These are phyloP conservation scores for Lissonota sp. DNA, from an alignment of 2,888 invertebrate species.

Conservation along the genomic window DNA sequence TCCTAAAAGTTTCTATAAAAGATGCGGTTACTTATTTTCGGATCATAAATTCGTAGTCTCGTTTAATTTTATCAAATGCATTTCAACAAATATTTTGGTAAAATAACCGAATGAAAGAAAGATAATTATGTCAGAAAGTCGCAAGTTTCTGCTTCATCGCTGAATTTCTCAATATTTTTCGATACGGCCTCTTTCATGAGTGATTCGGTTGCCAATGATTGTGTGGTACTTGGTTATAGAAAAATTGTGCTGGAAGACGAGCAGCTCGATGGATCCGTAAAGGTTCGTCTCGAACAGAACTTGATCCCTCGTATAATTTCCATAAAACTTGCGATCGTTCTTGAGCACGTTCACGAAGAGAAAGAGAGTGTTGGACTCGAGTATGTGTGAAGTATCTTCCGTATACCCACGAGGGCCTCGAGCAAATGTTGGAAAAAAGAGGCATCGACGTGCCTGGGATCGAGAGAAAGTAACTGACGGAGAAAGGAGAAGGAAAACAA, in stretches of 20 bases:
- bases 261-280: too few relatives aligned
- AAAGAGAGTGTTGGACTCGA: slow-evolving; percentile 52
- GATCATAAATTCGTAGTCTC: slow-evolving; percentile 2
- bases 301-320: slow-evolving; percentile 69
- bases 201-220: too few relatives aligned
- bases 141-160: too few relatives aligned
- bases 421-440: slow-evolving; percentile 29
- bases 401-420: slow-evolving; percentile 29
- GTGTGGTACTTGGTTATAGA: too few relatives aligned
- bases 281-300: slow-evolving; percentile 28
- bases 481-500: slow-evolving; percentile 44
- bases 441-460: slow-evolving; percentile 30
- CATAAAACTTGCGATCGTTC: slow-evolving; percentile 67
- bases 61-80: too few relatives aligned
- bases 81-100: too few relatives aligned
- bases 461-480: slow-evolving; percentile 1
- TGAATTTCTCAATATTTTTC: too few relatives aligned
- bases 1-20: not conserved
- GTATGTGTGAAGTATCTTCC: slow-evolving; percentile 21
- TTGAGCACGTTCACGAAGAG: slow-evolving; percentile 57
- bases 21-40: not conserved
- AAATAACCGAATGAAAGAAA: too few relatives aligned
- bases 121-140: too few relatives aligned
- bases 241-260: too few relatives aligned
- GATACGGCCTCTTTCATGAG: too few relatives aligned